These are phyloP conservation scores for Meloe dianella DNA, from an alignment of 2,888 invertebrate genomes.

Conservation along the genomic window DNA sequence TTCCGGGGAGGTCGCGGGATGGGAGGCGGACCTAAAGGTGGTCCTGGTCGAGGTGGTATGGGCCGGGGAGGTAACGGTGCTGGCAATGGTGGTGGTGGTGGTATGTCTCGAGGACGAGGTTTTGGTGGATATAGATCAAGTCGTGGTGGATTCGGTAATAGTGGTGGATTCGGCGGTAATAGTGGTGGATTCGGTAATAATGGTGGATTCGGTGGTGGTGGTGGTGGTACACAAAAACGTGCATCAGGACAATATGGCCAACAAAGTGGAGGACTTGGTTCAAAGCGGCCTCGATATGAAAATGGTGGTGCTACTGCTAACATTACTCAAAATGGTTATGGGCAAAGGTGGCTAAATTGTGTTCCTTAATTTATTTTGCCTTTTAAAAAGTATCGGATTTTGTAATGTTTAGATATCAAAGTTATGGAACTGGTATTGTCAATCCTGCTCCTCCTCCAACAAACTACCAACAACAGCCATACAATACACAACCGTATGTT, in stretches of 20 bases:
- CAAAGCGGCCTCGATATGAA: conserved; percentile 50
- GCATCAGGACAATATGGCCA: conserved; percentile 42
- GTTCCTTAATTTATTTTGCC: conserved; percentile 18
- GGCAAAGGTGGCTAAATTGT: conserved; percentile 44
- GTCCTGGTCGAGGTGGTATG: conserved; percentile 33
- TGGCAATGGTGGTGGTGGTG: conserved; percentile 31
- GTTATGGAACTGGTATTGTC: conserved; percentile 32
- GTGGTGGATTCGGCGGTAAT: conserved; percentile 33
- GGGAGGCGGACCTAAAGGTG: conserved; percentile 26
- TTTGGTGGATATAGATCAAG: conserved; percentile 22
- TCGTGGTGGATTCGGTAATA: conserved; percentile 37
- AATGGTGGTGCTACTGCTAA: conserved; percentile 34
- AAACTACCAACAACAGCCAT: conserved; percentile 34
- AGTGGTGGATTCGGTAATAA: no score
- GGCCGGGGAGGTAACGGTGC: conserved; percentile 34
- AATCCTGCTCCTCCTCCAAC: conserved; percentile 24
- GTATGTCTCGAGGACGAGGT: conserved; percentile 35
- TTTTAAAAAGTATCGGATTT: conserved; percentile 9
- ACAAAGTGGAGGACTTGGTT: conserved; percentile 45
- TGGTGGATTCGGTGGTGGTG: conserved; percentile 34
- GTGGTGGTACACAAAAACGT: conserved; percentile 39
- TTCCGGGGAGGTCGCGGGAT: conserved; percentile 32
- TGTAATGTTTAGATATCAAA: conserved; percentile 27
- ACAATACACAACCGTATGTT: conserved; percentile 37
- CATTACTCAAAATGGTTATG: conserved; percentile 47